Conservation (phyloP, 2,113 vertebrate genomes). For the Xiphophorus maculatus region DNA sequence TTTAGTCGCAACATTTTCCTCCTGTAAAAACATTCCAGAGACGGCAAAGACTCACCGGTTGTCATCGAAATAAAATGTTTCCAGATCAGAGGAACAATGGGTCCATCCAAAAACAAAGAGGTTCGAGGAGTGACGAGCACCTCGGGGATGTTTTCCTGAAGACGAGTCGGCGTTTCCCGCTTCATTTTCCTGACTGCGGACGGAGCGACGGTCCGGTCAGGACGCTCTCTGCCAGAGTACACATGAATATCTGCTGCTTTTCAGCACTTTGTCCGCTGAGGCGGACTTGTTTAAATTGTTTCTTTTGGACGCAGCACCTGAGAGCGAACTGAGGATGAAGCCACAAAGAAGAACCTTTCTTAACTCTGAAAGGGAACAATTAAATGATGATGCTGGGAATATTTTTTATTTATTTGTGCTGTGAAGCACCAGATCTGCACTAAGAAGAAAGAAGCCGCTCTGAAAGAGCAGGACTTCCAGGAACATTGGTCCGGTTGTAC, state of each 20-base stretch:
- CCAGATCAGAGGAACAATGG: slow-evolving; percentile 48
- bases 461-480: slow-evolving; percentile 36
- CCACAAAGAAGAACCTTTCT: neutral
- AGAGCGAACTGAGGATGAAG: slow-evolving; percentile 66
- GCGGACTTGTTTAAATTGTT: slow-evolving; percentile 81
- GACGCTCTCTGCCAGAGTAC: slow-evolving; percentile 66
- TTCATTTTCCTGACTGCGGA: slow-evolving; percentile 74
- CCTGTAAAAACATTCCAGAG: slow-evolving; percentile 51
- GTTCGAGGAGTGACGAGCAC: slow-evolving; percentile 56
- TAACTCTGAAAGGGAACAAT: neutral
- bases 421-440: slow-evolving; percentile 54
- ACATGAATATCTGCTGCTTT: slow-evolving; percentile 52
- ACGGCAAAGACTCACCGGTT: slow-evolving; percentile 20
- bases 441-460: slow-evolving; percentile 22
- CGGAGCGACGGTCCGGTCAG: neutral
- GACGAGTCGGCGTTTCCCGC: slow-evolving; percentile 59
- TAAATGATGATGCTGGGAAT: slow-evolving; percentile 68
- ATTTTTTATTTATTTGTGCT: slow-evolving; percentile 77
- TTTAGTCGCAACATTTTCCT: slow-evolving; percentile 39
- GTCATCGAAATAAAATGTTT: slow-evolving; percentile 48
- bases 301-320: slow-evolving; percentile 78
- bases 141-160: slow-evolving; percentile 52
- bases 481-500: too few relatives aligned
- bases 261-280: slow-evolving; percentile 48
- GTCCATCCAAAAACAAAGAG: slow-evolving; percentile 38